Base-by-base conservation (phyloP, 2,888 invertebrate species). In the Chaitophorus viminalis region DNA sequence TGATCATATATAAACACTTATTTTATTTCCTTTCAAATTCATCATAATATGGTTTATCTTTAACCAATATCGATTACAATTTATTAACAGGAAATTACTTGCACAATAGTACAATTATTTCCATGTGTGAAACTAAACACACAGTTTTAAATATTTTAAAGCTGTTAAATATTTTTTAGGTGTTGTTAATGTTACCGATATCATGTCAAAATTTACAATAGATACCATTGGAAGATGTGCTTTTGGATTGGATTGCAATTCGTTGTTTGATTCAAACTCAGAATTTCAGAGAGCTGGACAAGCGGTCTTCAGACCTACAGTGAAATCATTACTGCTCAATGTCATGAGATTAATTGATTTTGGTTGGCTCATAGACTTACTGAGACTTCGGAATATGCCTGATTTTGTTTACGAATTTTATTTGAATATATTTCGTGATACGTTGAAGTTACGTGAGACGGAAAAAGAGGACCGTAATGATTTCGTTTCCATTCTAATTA, bases 401-500 rank as follows among this genome's bases (percentile, higher is more conserved):
- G 81, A 88, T 78, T 79, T 89, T 33, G 86, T 91, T 1, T 85
- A 90, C 5, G 54, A 89, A 0, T 91, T 91, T 89, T 91, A 93
- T 89, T 82, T 36, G 5, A 72, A 82, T 72, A 9, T 70, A 90
- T 91, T 4, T 90, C 91, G 52, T 90, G 92, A 25, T 91, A 92
- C 25, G 90, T 91, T 93, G 18, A 90, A 91, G 29, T 91, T 91
- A 84, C 91, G 93, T 25, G 92, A 92, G 89, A 88, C 90, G 6
- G 90, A 92, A 36, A 92, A 92, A 68, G 90, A 92, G 83, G 91
- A 91, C 70, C 91, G 93, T 76, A 92, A 93, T 89, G 93, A 94
- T 90, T 93, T 93, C 90, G 90, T 94, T 88, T 93, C 93, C 90
- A 91, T 93, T 6, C 91, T 94, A 18, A 93, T 93, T 11, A 83